Evolutionary conservation across 2,888 invertebrate species (phyloP), one percentile per base, ranked within the genome.

Genomic region (Lymantria dispar): DNA sequence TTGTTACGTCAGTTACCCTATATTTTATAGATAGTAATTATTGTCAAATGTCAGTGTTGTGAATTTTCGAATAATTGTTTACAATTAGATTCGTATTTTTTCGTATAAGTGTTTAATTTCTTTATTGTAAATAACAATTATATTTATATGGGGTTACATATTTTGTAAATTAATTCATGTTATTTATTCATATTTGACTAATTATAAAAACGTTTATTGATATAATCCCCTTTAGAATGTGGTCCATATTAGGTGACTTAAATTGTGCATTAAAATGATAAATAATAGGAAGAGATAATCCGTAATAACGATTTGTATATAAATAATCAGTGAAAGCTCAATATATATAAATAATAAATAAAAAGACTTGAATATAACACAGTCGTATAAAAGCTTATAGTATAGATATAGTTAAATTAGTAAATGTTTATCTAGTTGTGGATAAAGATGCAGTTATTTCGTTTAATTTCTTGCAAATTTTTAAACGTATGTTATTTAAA

Each of bases 211-310:
- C 43, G 48, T 51, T 60, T n/a, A 66, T 58, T 60, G 55, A 30
- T 61, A 67, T 68, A 63, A 74, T 75, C 68, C 76, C 85, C 76
- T 69, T 85, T 90, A 89, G 89, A 85, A 82, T 75, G 91, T 85
- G 91, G 91, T 90, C 91, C 91, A 91, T 85, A 80, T 74, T 89
- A 91, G 86, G 87, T 89, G 89, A 91, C 87, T 91, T 91, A 91
- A 89, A 82, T 80, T 81, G 85, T 88, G 87, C 85, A 87, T 89
- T 90, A 90, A 87, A 86, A 72, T 76, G 66, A 75, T 80, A 78
- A 80, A 78, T 83, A 83, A 85, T 82, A 77, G 71, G 78, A 72
- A 77, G 72, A 66, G 74, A 78, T 74, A 72, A 72, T 68, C 67
- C 70, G 74, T 76, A 69, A 75, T 69, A 70, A 73, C 63, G 60